Evolutionary conservation across 2,888 invertebrate species (phyloP), one percentile per base, ranked within the genome.

Genomic region (Drosophila borealis): DNA sequence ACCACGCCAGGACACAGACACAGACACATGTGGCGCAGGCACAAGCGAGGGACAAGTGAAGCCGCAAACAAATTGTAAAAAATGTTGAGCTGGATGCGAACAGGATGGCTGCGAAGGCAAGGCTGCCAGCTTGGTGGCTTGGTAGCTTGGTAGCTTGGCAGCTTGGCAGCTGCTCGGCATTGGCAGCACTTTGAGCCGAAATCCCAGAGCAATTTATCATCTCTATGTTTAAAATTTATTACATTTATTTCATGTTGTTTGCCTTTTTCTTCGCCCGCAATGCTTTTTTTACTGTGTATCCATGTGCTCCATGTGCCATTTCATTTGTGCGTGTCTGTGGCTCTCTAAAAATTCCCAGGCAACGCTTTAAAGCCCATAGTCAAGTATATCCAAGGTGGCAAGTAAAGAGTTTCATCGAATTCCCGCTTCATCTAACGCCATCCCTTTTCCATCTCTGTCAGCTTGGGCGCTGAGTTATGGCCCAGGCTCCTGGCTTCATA

Each of bases 151-250:
- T 17, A 29, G 29, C 29, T 29, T 29, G 29, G 33, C 48, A 53
- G 34, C 55, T 55, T 51, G 74, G 45, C 60, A 67, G 70, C 70
- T 62, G 67, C 73, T 54, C 48, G 64, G 50, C 83, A 79, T 79
- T 87, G 87, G 83, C 81, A 81, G 75, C 80, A 80, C 80, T 81
- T 79, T 76, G 69, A 76, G 73, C 68, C 71, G 39, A 73, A 84
- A 72, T 88, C 89, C 89, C 89, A 76, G 68, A 87, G 85, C 87
- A 87, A 87, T 87, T 87, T 88, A 87, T 87, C 87, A 87, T 87
- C 81, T 88, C 85, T 85, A 85, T 85, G 85, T 85, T 87, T 82
- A 76, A 86, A 88, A 88, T 86, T 88, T 86, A 86, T 86, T 88
- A 82, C 85, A 88, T 86, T 86, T 88, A 83, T 88, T 86, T 83